These are phyloP conservation scores for Bombus pyrosoma DNA, from an alignment of 1,140 invertebrate genomes.

Conservation along the genomic window DNA sequence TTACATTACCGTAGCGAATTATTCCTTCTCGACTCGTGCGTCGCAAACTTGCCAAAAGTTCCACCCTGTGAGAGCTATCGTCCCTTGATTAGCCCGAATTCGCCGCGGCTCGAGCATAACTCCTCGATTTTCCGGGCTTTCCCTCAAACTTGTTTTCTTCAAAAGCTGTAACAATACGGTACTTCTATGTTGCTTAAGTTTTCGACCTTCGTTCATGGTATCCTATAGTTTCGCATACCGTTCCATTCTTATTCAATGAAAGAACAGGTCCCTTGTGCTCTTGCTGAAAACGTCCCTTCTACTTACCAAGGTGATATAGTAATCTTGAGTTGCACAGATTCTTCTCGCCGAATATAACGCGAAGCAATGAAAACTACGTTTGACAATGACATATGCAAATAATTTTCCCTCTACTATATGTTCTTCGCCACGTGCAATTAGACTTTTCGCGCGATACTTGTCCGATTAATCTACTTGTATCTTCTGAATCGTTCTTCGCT, in stretches of 20 bases:
- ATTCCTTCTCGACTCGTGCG: conserved; percentile 14
- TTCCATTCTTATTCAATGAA: neutral
- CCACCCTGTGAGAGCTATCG: conserved; percentile 16
- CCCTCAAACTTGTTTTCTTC: neutral
- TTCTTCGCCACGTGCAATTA: neutral
- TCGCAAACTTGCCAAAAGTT: conserved; percentile 44
- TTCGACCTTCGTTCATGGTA: neutral
- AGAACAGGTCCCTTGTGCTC: neutral
- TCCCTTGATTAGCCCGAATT: conserved; percentile 9
- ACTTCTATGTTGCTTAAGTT: neutral
- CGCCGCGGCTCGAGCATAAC: neutral
- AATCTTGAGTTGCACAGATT: neutral
- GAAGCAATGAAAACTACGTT: no score
- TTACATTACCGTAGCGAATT: conserved; percentile 48
- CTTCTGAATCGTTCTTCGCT: neutral
- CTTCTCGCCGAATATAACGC: no score
- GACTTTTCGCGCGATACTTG: neutral
- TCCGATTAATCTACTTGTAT: neutral
- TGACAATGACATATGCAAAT: no score
- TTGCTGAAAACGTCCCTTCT: neutral
- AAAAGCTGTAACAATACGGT: neutral
- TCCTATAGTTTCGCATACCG: neutral
- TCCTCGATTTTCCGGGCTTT: conserved; percentile 3
- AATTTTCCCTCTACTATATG: no score
- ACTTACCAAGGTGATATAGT: neutral